Evolutionary conservation across 2,797 vertebrate species (phyloP), one percentile per base, ranked within the genome.

Genomic region (Salarias fasciatus): DNA sequence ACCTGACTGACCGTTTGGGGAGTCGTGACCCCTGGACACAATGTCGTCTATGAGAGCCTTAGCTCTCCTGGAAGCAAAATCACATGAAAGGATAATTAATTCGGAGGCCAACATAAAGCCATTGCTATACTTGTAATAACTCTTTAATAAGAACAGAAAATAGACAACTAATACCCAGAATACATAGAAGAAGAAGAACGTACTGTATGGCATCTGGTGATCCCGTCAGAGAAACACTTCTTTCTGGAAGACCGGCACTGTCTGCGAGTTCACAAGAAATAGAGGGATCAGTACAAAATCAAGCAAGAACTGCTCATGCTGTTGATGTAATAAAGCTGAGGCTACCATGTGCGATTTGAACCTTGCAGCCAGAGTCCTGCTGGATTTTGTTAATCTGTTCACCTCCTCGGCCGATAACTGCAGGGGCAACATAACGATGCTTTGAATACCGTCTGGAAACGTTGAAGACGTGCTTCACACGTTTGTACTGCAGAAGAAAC

Each of bases 361-460:
- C 96, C 79, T 98, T 98, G 85, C 97, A 98, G 36, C 96, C 96
- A 1, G 97, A 98, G 8, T 98, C 97, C 72, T 96, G 95, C 75
- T 98, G 96, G 78, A 94, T 98, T 91, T 97, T 97, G 86, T 96
- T 97, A 40, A 98, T 98, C 83, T 98, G 96, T 68, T 98, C 96
- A 2, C 96, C 96, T 13, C 96, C 96, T 43, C 96, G 88, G 58
- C 96, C 96, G 10, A 98, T 98, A 52, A 98, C 96, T 97, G 83
- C 3, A 61, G n/a, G 14, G 57, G 63, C 24, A 63, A 59, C 10
- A 55, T 11, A 5, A 35, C 4, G 10, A 71, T 0, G 31, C 41
- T 43, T 40, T 14, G 2, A 62, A 33, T 53, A 56, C 29, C 58
- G 48, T 41, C 50, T 4, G 30, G 4, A 35, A 9, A 35, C 9